phyloP scores from a whole-genome alignment of 2,888 invertebrate genomes.

The Anarsia innoxiella region DNA sequence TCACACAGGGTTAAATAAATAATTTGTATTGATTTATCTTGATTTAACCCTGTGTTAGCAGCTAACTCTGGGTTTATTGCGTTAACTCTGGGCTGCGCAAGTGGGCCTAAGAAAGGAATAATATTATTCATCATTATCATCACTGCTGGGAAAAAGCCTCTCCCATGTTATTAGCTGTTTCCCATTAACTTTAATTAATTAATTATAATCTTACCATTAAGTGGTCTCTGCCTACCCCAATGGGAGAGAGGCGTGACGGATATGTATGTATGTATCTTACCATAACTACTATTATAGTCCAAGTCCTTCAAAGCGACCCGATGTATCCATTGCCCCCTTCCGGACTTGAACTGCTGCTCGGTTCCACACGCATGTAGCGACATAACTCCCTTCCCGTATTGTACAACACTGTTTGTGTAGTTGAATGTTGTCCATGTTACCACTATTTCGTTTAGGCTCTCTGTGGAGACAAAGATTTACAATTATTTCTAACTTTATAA shows the following conservation, averaged over 20 bases:
- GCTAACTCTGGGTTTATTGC: no score
- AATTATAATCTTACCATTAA: neutral
- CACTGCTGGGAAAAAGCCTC: neutral
- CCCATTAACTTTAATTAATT: no score
- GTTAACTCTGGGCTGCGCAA: no score
- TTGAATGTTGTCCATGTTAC: conserved; percentile 90
- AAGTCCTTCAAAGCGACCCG: conserved; percentile 79
- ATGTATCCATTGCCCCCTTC: conserved; percentile 86
- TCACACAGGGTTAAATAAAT: no score
- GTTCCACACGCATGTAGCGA: conserved; percentile 73
- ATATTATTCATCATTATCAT: neutral
- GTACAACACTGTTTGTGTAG: conserved; percentile 81
- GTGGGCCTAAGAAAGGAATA: neutral
- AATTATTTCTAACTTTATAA: neutral
- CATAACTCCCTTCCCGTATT: conserved; percentile 81
- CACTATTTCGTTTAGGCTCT: conserved; percentile 79
- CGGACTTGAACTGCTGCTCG: no score
- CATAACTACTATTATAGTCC: conserved; percentile 77
- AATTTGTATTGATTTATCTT: neutral
- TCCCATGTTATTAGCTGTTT: no score
- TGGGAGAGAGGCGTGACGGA: neutral
- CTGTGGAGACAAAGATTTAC: conserved; percentile 40
- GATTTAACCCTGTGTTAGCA: no score
- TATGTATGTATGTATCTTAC: no score
- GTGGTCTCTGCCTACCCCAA: neutral